Evolutionary conservation across 2,113 vertebrate genomes (phyloP).

Genomic region (Toxostoma redivivum): DNA sequence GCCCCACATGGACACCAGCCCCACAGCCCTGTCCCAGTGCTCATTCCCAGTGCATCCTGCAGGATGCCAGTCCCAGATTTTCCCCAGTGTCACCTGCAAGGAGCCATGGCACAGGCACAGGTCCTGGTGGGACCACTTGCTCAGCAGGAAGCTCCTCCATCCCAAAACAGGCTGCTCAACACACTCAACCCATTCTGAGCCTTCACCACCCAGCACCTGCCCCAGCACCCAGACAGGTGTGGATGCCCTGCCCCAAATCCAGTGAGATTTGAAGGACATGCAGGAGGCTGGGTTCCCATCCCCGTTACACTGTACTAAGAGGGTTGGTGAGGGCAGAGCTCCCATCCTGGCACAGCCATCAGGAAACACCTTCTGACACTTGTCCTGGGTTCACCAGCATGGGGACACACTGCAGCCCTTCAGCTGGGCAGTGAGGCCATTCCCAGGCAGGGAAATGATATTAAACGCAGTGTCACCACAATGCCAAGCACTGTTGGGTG

Average conservation of each 20-base stretch:
- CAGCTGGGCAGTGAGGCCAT: accelerated
- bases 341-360: accelerated
- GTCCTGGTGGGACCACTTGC: not conserved
- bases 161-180: not conserved
- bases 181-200: accelerated
- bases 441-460: not conserved
- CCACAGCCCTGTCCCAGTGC: not conserved
- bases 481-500: accelerated
- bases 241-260: not conserved
- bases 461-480: accelerated
- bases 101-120: not conserved
- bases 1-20: not conserved
- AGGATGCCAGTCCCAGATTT: not conserved
- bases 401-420: not conserved
- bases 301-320: accelerated
- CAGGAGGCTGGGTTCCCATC: accelerated
- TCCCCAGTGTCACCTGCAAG: not conserved
- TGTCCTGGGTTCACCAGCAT: accelerated
- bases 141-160: not conserved
- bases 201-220: not conserved
- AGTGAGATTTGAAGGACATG: not conserved
- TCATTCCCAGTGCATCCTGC: too few species aligned
- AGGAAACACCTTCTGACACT: accelerated
- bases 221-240: not conserved
- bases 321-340: not conserved